A percentile compares a stretch with the other conserved stretches of the same genome.
phyloP scores from a whole-genome alignment of 2,113 vertebrate species.

The Poeciliopsis retropinna region DNA sequence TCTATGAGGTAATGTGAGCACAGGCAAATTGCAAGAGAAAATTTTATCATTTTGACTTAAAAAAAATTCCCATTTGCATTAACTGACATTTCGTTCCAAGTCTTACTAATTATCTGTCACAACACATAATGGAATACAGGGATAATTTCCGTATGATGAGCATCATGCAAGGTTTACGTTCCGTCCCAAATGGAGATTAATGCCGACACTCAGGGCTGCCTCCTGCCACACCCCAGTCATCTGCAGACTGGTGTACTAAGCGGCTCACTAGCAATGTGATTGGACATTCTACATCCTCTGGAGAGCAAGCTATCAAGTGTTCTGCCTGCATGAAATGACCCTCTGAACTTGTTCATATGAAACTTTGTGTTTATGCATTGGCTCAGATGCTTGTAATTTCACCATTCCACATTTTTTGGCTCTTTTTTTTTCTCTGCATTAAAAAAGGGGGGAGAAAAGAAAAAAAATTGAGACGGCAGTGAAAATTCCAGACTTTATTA shows the following conservation, averaged over 20 bases:
- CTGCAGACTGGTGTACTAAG: slow-evolving; percentile 63
- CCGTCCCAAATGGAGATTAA: slow-evolving; percentile 76
- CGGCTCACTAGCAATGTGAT: slow-evolving; percentile 58
- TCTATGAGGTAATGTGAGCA: slow-evolving; percentile 19
- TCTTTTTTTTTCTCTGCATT: slow-evolving; percentile 12
- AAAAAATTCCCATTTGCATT: slow-evolving; percentile 36
- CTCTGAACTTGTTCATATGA: slow-evolving; percentile 36
- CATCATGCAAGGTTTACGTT: slow-evolving; percentile 56
- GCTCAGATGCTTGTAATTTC: slow-evolving; percentile 71
- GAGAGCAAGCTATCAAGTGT: slow-evolving; percentile 76
- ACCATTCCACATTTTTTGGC: slow-evolving; percentile 51
- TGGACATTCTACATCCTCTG: slow-evolving; percentile 57
- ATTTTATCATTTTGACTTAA: slow-evolving; percentile 13
- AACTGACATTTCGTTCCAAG: slow-evolving; percentile 32
- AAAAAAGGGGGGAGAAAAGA: slow-evolving; percentile 35
- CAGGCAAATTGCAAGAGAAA: background rate
- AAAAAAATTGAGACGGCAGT: slow-evolving; percentile 30
- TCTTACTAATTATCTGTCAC: slow-evolving; percentile 49
- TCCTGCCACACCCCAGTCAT: slow-evolving; percentile 70
- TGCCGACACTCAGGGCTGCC: slow-evolving; percentile 56
- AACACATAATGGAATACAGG: slow-evolving; percentile 45
- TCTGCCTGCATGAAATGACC: slow-evolving; percentile 70
- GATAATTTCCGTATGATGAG: slow-evolving; percentile 11
- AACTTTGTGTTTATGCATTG: slow-evolving; percentile 55
- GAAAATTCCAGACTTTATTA: slow-evolving; percentile 76